These are phyloP conservation scores for Thumatha senex DNA, from an alignment of 2,888 invertebrate species.

Conservation along the genomic window DNA sequence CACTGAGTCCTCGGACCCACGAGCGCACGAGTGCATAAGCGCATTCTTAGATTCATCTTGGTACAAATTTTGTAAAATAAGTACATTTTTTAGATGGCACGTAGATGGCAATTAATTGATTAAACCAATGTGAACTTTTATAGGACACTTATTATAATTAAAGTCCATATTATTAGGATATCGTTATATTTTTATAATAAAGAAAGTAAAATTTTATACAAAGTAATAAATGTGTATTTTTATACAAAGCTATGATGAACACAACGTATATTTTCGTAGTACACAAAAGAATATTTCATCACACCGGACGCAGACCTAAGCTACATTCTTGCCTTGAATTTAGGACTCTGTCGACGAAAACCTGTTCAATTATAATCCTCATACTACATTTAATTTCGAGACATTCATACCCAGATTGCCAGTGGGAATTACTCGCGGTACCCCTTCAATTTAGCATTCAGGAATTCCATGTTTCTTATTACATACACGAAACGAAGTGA, in stretches of 20 bases:
- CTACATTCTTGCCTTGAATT: conserved; percentile 24
- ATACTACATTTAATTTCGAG: conserved; percentile 9
- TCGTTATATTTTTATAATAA: no score
- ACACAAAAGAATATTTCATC: conserved; percentile 1
- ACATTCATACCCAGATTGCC: conserved; percentile 36
- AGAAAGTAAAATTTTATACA: no score
- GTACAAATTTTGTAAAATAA: not conserved
- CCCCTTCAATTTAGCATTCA: conserved; percentile 16
- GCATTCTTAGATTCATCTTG: no score
- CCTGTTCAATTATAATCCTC: conserved; percentile 22
- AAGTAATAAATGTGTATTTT: not conserved
- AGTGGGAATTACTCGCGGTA: conserved; percentile 27
- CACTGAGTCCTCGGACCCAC: no score
- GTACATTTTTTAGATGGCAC: not conserved
- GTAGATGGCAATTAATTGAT: no score
- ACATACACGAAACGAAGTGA: not conserved
- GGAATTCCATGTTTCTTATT: not conserved
- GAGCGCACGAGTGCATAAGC: no score
- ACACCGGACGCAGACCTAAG: conserved; percentile 4
- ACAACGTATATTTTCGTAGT: not conserved
- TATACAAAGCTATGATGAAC: not conserved
- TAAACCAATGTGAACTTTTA: no score
- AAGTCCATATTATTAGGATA: no score
- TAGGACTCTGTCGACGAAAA: conserved; percentile 20
- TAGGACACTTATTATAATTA: no score